Evolutionary conservation across 2,888 invertebrate genomes (phyloP), one percentile per base, ranked within the genome.

Genomic region (Noctua pronuba): DNA sequence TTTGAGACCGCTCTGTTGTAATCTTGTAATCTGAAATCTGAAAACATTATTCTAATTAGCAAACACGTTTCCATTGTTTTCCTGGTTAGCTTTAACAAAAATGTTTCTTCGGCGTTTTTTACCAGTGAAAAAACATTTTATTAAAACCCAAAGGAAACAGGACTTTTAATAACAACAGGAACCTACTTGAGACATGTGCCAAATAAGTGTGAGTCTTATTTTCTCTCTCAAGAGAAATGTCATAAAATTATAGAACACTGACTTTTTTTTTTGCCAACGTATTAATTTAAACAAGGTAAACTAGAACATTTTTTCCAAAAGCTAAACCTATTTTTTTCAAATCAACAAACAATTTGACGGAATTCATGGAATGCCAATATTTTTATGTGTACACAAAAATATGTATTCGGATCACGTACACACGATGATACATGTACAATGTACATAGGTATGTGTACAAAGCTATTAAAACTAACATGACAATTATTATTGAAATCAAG

Each of bases 11-110:
- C 96, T 82, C 90, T 90, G 92, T 95, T 96, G 94, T 94, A 96
- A 92, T 96, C 96, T 94, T 96, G 96, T 94, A 96, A 93, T 90
- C 96, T 95, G 95, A 96, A 96, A 96, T 96, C 96, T 96, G 88
- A 94, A 94, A 93, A 93, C 88, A 92, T 91, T 90, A 86, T 66
- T 55, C 88, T 92, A 93, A 94, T 95, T 94, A 94, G 86, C 77
- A 79, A 88, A 87, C 75, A 83, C 69, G 73, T 87, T 79, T 84
- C 74, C 44, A 35, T 83, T 82, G 18, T 77, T 65, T 69, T 72
- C 41, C 21, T 60, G 11, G 6, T 76, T 21, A 28, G 21, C 31
- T 35, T 21, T 1, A 35, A 41, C 49, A 67, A 75, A 64, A 11
- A n/a, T 13, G 7, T 72, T 62, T 69, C 71, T 60, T 64, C 65